These are phyloP conservation scores for Cervus canadensis DNA, from an alignment of 2,113 vertebrate genomes.

Conservation along the genomic window DNA sequence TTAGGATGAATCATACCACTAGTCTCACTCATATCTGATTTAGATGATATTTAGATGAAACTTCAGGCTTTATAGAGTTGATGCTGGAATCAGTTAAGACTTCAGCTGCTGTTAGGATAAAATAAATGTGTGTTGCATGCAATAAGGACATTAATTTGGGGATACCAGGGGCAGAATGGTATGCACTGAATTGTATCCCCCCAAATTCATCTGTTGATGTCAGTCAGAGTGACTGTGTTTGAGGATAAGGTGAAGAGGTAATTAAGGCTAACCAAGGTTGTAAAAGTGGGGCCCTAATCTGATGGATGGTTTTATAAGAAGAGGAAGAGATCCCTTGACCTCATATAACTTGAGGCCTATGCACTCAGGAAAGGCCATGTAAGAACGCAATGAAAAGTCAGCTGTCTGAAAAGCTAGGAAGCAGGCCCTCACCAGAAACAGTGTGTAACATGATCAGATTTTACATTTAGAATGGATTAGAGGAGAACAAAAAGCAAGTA, in stretches of 20 bases:
- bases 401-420: neutral
- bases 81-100: neutral
- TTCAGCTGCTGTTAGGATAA: neutral
- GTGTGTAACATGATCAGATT: neutral
- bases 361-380: neutral
- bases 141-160: neutral
- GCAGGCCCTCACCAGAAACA: neutral
- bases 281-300: neutral
- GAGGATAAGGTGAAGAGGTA: neutral
- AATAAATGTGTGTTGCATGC: neutral
- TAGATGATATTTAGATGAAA: neutral
- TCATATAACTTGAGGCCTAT: neutral
- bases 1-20: neutral
- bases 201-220: neutral
- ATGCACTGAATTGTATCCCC: neutral
- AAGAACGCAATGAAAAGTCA: neutral
- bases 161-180: neutral
- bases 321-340: neutral
- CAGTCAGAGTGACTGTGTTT: neutral
- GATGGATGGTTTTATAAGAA: neutral
- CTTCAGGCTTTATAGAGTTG: neutral
- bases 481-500: neutral
- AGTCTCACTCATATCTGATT: neutral
- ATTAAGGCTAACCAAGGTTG: neutral
- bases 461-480: neutral